Evolutionary conservation across 2,888 invertebrate species (phyloP).

Genomic region (Pteria penguin): DNA sequence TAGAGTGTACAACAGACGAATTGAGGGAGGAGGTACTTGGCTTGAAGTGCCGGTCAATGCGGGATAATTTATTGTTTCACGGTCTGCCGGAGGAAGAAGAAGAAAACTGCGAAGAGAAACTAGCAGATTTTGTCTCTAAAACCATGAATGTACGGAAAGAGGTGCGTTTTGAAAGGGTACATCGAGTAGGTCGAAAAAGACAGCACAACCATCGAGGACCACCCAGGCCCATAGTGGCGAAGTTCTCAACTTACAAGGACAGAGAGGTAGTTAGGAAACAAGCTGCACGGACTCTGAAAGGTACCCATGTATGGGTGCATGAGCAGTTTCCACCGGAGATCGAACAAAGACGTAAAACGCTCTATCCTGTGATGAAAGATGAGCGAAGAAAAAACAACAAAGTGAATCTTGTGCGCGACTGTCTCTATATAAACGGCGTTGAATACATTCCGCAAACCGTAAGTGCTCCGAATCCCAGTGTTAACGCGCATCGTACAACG

Average conservation of each 20-base stretch:
- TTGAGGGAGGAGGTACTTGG: conserved; percentile 32
- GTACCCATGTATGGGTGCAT: conserved; percentile 18
- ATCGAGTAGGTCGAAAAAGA: conserved; percentile 28
- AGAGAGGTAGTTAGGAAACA: too few relatives aligned
- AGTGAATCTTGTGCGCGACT: conserved; percentile 1
- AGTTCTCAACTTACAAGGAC: too few relatives aligned
- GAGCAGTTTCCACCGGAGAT: conserved; percentile 44
- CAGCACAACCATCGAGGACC: too few relatives aligned
- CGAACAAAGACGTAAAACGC: too few relatives aligned
- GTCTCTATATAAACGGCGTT: not conserved
- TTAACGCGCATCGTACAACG: not conserved
- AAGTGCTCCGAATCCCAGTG: not conserved
- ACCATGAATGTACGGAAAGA: conserved; percentile 7
- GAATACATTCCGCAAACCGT: not conserved
- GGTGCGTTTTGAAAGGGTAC: conserved; percentile 33
- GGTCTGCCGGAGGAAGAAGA: conserved; percentile 23
- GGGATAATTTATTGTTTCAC: conserved; percentile 34
- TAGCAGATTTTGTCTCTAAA: conserved; percentile 24
- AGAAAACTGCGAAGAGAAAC: conserved; percentile 36
- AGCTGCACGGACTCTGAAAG: conserved; percentile 28
- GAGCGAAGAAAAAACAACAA: conserved; percentile 8
- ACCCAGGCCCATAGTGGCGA: too few relatives aligned
- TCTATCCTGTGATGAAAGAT: too few relatives aligned
- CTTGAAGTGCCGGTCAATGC: conserved; percentile 41
- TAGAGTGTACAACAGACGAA: not conserved